phyloP scores from a whole-genome alignment of 2,797 vertebrate genomes.

The Coilia nasus region DNA sequence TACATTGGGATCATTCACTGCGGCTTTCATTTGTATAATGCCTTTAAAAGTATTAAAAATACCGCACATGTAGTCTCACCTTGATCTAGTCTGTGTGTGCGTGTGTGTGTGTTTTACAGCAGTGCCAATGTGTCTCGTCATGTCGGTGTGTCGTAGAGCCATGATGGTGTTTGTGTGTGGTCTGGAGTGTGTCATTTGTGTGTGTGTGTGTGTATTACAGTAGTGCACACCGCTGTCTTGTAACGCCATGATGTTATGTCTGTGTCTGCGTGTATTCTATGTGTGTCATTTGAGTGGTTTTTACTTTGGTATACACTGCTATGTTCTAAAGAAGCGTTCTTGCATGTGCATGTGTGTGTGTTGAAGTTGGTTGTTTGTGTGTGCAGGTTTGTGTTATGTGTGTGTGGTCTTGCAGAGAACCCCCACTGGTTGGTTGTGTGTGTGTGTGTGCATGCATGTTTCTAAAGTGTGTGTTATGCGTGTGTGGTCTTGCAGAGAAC shows the following conservation, averaged over 20 bases:
- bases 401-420: background rate
- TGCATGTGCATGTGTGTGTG: background rate
- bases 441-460: background rate
- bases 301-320: background rate
- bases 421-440: no score
- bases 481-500: constrained; percentile 71
- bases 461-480: constrained; percentile 28
- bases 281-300: background rate
- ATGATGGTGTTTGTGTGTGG: no score
- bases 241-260: background rate
- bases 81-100: no score
- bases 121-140: no score
- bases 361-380: background rate
- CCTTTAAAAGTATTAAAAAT: no score
- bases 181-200: no score
- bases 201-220: no score
- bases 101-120: no score
- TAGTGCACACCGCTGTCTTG: no score
- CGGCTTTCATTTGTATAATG: no score
- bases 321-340: background rate
- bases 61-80: no score
- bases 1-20: background rate
- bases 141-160: no score
- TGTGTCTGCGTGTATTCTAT: background rate
- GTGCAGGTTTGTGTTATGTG: background rate